These are phyloP conservation scores for Sorex fumeus DNA, from an alignment of 2,113 vertebrate species.

Conservation along the genomic window DNA sequence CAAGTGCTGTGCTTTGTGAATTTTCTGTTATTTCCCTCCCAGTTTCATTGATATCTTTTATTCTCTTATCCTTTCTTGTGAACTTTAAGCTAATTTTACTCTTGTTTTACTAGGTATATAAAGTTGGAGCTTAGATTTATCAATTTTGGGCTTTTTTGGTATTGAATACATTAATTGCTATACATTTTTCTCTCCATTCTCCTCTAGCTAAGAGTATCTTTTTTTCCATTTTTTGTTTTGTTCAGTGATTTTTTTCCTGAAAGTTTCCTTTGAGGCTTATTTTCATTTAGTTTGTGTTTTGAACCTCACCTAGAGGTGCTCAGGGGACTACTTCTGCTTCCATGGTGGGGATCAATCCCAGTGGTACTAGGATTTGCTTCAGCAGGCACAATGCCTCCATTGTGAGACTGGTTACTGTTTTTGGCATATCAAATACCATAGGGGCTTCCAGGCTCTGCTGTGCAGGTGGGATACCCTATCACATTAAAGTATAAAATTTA, in stretches of 20 bases:
- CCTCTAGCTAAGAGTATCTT: not conserved
- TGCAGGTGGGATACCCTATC: too few relatives aligned
- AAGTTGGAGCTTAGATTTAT: not conserved
- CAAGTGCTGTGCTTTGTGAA: slow-evolving; percentile 8
- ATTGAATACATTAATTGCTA: not conserved
- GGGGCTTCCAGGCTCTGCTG: too few relatives aligned
- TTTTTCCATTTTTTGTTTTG: not conserved
- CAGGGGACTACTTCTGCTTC: too few relatives aligned
- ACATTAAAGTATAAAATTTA: not conserved
- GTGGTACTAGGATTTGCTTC: too few relatives aligned
- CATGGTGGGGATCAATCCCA: too few relatives aligned
- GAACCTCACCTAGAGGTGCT: too few relatives aligned
- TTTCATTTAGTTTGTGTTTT: not conserved
- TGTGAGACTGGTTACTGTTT: too few relatives aligned
- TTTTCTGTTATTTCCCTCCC: not conserved
- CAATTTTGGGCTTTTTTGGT: not conserved
- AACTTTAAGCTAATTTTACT: not conserved
- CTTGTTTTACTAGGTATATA: not conserved
- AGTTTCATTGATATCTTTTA: not conserved
- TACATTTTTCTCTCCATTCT: not conserved
- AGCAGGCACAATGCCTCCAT: too few relatives aligned
- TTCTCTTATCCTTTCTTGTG: slow-evolving; percentile 6
- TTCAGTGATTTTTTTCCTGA: not conserved
- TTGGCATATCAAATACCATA: too few relatives aligned
- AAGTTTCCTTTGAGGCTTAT: not conserved